A percentile compares a stretch with the other conserved stretches of the same genome.
These are phyloP conservation scores for Anoncus sp. DNA, from an alignment of 2,888 invertebrate genomes.

Conservation along the genomic window DNA sequence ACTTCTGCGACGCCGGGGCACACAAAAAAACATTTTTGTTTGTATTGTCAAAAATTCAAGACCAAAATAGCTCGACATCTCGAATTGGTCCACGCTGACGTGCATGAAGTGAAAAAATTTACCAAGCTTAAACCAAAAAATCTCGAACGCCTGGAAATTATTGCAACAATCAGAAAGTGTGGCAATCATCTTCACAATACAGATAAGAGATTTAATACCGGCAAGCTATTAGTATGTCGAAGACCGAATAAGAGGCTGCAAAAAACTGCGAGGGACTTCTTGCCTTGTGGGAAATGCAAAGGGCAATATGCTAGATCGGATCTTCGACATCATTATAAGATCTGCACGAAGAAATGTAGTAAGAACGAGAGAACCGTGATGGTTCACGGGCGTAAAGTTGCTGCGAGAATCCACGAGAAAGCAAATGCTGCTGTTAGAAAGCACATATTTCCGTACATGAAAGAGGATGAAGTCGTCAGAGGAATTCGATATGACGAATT, in stretches of 20 bases:
- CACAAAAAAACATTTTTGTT: conserved; percentile 56
- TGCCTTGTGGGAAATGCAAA: conserved; percentile 53
- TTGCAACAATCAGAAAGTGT: conserved; percentile 46
- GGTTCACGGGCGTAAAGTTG: conserved; percentile 44
- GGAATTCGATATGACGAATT: conserved; percentile 9
- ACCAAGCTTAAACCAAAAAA: conserved; percentile 22
- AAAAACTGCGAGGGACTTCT: conserved; percentile 48
- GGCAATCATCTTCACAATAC: conserved; percentile 55
- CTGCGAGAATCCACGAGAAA: conserved; percentile 56
- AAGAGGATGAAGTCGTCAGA: conserved; percentile 52
- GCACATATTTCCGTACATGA: conserved; percentile 61
- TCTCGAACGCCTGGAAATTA: conserved; percentile 37
- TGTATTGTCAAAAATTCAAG: conserved; percentile 53
- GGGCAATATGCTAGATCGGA: conserved; percentile 48
- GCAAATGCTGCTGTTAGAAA: conserved; percentile 54
- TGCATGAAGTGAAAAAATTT: conserved; percentile 58
- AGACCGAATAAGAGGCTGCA: conserved; percentile 34
- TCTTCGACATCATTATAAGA: conserved; percentile 44
- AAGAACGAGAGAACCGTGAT: conserved; percentile 11
- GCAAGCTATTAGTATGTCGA: conserved; percentile 48
- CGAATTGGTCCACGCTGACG: conserved; percentile 39
- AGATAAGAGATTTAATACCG: conserved; percentile 44
- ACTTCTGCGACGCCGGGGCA: conserved; percentile 1
- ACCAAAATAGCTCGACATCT: conserved; percentile 60
- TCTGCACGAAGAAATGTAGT: conserved; percentile 19